Conservation (phyloP, 2,888 invertebrate genomes). For the Catonia carolina region DNA sequence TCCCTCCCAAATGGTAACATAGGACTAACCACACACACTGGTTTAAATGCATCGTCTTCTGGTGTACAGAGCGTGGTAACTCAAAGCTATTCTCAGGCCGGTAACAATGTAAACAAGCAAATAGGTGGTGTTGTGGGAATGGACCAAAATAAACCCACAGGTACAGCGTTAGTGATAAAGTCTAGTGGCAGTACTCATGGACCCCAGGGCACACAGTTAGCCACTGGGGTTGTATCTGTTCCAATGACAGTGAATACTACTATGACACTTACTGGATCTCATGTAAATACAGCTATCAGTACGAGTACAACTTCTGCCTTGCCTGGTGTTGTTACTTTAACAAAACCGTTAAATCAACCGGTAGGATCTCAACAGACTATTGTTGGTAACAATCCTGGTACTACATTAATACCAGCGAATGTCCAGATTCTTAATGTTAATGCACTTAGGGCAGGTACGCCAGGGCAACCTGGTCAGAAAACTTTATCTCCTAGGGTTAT, state of each 20-base stretch:
- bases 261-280: conserved; percentile 37
- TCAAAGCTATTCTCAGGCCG: conserved; percentile 28
- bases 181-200: conserved; percentile 33
- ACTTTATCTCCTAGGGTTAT: conserved; percentile 68
- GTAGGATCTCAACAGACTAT: conserved; percentile 55
- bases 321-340: conserved; percentile 58
- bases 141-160: conserved; percentile 39
- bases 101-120: conserved; percentile 32
- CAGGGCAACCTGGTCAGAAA: conserved; percentile 60
- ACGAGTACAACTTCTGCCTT: conserved; percentile 42
- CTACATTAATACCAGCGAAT: conserved; percentile 59
- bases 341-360: conserved; percentile 51
- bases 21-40: conserved; percentile 50
- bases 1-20: conserved; percentile 62
- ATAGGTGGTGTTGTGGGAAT: conserved; percentile 33
- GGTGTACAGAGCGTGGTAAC: conserved; percentile 41
- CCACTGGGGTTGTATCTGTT: conserved; percentile 54
- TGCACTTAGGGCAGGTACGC: conserved; percentile 57
- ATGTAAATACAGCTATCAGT: conserved; percentile 32
- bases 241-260: conserved; percentile 56
- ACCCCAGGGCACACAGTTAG: conserved; percentile 33
- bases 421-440: conserved; percentile 76
- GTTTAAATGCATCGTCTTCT: conserved; percentile 40
- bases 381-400: conserved; percentile 55
- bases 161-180: conserved; percentile 45